Base-by-base conservation (phyloP, 1,140 invertebrate species). In the Ceratoteleas bidentatus region DNA sequence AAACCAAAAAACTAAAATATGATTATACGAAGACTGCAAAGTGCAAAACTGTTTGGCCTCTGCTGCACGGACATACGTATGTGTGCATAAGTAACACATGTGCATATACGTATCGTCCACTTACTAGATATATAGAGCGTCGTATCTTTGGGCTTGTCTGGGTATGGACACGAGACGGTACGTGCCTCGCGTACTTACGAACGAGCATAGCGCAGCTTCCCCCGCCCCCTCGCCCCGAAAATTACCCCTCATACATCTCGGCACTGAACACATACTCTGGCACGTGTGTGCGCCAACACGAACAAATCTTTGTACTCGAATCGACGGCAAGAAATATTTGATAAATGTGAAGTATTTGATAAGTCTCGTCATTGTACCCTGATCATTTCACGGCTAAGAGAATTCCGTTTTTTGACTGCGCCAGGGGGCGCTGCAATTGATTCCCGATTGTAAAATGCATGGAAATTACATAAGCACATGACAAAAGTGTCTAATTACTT, bases 161-260 rank as follows among this genome's bases (percentile, higher is more conserved):
- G 84, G 87, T 90, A 90, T 90, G 89, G 88, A 88, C 88, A 90
- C 89, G 86, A 87, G 88, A 85, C 87, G 85, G 88, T 90, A 91
- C 90, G 90, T 91, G 90, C 88, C 84, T 87, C 75, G 89, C 87
- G 85, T 91, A 89, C 87, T 85, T 84, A 83, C 70, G 69, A 73
- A 84, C 77, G 36, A 49, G 74, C 79, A 64, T 65, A 76, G 62
- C 70, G 50, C 40, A 40, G 54, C 34, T 78, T 72, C 60, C 64
- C 73, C 47, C 45, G 10, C 56, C 54, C 49, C 54, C 61, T 79
- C 77, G 81, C 69, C 84, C 66, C 50, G 65, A 62, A 82, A 68
- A 72, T 69, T 77, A 73, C 53, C 64, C 56, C 53, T 60, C 52
- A 15, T 79, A 72, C 61, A 54, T 79, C 76, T 70, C 72, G 7